Conservation (phyloP, 1,140 invertebrate species). For the Phenacoccus solenopsis region DNA sequence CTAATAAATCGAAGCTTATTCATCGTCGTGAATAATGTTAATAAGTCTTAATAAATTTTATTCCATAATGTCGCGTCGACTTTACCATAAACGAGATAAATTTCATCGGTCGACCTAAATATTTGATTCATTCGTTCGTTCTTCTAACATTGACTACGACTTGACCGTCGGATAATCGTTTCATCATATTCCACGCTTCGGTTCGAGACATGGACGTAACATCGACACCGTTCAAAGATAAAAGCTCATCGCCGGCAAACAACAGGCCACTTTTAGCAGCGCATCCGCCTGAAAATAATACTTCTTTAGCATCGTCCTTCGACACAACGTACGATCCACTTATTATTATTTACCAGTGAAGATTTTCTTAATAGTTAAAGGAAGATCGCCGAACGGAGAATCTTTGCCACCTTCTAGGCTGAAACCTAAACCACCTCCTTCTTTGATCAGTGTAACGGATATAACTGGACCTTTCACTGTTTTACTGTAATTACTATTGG, state of each 20-base stretch:
- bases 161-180: conserved; percentile 68
- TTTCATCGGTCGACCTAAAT: background rate
- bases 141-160: conserved; percentile 33
- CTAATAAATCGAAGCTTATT: background rate
- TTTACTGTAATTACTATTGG: background rate
- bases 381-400: conserved; percentile 72
- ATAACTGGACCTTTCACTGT: conserved; percentile 32
- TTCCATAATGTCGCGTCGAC: background rate
- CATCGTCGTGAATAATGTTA: background rate
- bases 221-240: conserved; percentile 66
- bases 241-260: conserved; percentile 70
- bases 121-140: background rate
- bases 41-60: background rate
- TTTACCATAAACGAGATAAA: background rate
- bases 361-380: conserved; percentile 77
- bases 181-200: conserved; percentile 86
- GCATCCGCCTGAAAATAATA: conserved; percentile 55
- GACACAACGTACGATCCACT: background rate
- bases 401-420: conserved; percentile 83
- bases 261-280: conserved; percentile 76
- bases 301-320: no score
- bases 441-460: conserved; percentile 59
- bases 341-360: conserved; percentile 60
- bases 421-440: conserved; percentile 79
- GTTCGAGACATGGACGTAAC: conserved; percentile 73